Percentiles rank a stretch among this genome's conserved stretches.
Conservation (phyloP, 2,888 invertebrate genomes). For the Xanthorhoe spadicearia region DNA sequence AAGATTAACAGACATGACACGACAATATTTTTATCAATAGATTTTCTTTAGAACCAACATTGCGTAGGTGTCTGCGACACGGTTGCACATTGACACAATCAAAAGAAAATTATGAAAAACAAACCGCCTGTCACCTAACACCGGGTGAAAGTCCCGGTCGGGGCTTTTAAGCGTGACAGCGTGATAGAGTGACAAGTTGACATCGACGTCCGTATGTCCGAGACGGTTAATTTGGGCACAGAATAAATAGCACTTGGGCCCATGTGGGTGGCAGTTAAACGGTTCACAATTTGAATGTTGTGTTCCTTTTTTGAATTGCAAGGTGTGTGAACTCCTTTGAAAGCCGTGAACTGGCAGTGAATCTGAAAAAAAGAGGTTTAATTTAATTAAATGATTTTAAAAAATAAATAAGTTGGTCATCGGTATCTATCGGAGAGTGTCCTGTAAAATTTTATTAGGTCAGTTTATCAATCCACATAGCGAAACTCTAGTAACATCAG, state of each 20-base stretch:
- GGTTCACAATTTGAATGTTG: slow-evolving; percentile 37
- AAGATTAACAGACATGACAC: no score
- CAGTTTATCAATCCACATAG: no score
- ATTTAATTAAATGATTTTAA: not conserved
- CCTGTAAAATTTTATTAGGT: no score
- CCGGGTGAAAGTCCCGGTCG: slow-evolving; percentile 72
- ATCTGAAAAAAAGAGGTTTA: not conserved
- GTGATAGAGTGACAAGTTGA: slow-evolving; percentile 70
- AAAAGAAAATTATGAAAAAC: slow-evolving; percentile 38
- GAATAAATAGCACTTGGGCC: slow-evolving; percentile 17
- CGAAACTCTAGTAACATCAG: no score
- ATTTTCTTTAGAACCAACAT: not conserved
- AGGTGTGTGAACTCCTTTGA: slow-evolving; percentile 32
- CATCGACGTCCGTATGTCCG: slow-evolving; percentile 74
- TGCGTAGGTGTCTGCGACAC: not conserved
- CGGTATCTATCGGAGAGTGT: no score
- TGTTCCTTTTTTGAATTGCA: slow-evolving; percentile 34
- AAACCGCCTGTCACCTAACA: slow-evolving; percentile 68
- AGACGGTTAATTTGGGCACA: slow-evolving; percentile 75
- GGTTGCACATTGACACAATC: slow-evolving; percentile 30
- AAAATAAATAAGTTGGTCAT: no score
- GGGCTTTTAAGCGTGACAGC: slow-evolving; percentile 71
- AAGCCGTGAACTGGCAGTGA: not conserved
- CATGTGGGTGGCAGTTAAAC: slow-evolving; percentile 36
- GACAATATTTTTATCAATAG: not conserved